Percentiles rank a stretch among this genome's conserved stretches.
These are phyloP conservation scores for Trichomalopsis sarcophagae DNA, from an alignment of 1,140 invertebrate genomes.

Conservation along the genomic window DNA sequence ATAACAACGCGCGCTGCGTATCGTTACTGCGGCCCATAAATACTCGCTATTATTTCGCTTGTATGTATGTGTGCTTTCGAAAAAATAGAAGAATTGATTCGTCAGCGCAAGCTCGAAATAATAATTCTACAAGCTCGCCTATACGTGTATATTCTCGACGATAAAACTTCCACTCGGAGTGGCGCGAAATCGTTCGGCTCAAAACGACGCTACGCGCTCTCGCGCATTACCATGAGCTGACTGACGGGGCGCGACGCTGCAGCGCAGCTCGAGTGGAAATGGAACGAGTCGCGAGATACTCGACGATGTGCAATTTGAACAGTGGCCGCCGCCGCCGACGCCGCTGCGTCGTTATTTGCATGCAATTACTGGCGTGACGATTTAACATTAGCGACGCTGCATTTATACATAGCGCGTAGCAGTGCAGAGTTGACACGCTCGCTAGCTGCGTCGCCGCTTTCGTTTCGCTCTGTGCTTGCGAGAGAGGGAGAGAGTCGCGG, in stretches of 20 bases:
- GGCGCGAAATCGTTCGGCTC: background rate
- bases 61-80: background rate
- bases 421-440: background rate
- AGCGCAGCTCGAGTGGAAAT: background rate
- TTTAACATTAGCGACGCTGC: conserved; percentile 65
- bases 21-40: background rate
- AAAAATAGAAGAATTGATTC: background rate
- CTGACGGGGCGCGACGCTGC: background rate
- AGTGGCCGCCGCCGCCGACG: conserved; percentile 31
- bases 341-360: conserved; percentile 58
- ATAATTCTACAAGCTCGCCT: background rate
- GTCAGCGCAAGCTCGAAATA: background rate
- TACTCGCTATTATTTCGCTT: background rate
- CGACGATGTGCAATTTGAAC: conserved; percentile 58
- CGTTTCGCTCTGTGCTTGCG: conserved; percentile 5
- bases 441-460: conserved; percentile 19
- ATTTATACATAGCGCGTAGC: conserved; percentile 59
- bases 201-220: background rate
- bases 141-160: background rate
- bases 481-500: no score
- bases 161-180: background rate
- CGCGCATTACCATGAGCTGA: background rate
- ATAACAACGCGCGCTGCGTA: conserved; percentile 10
- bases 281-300: conserved; percentile 8
- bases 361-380: conserved; percentile 62